Conservation (phyloP, 1,140 invertebrate species). For the Drosophila azteca region DNA sequence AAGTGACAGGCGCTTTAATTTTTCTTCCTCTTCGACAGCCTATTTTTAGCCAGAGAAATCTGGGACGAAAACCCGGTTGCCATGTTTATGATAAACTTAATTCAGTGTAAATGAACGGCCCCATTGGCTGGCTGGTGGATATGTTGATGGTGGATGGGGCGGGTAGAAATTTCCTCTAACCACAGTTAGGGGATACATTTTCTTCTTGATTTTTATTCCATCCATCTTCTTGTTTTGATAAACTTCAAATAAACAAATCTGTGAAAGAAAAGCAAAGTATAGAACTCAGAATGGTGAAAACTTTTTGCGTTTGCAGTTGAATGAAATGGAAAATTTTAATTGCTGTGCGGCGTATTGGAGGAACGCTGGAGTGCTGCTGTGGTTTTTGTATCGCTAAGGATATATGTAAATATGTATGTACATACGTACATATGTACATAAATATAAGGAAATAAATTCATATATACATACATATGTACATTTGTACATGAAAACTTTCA, state of each 20-base stretch:
- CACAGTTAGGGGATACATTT: conserved; percentile 39
- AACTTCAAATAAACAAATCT: conserved; percentile 80
- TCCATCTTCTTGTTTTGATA: conserved; percentile 33
- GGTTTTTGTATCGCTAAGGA: neutral
- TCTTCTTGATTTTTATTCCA: conserved; percentile 3
- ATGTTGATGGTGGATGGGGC: conserved; percentile 7
- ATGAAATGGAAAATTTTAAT: conserved; percentile 83
- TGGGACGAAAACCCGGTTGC: conserved; percentile 31
- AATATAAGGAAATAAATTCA: neutral
- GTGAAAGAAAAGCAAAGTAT: conserved; percentile 56
- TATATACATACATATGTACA: neutral
- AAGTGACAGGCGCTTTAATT: conserved; percentile 81
- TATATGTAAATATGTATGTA: too few relatives aligned
- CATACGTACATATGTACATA: conserved; percentile 4
- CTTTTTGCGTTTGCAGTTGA: conserved; percentile 75
- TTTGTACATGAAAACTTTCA: neutral
- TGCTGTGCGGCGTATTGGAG: conserved; percentile 44
- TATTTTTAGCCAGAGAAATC: conserved; percentile 49
- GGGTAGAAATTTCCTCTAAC: conserved; percentile 15
- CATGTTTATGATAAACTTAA: conserved; percentile 79
- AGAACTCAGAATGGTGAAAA: conserved; percentile 52
- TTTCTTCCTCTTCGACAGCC: conserved; percentile 72
- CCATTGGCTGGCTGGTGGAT: conserved; percentile 48
- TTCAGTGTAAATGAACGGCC: conserved; percentile 76
- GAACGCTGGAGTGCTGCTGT: neutral